These are phyloP conservation scores for Coregonus clupeaformis DNA, from an alignment of 2,113 vertebrate genomes.

Conservation along the genomic window DNA sequence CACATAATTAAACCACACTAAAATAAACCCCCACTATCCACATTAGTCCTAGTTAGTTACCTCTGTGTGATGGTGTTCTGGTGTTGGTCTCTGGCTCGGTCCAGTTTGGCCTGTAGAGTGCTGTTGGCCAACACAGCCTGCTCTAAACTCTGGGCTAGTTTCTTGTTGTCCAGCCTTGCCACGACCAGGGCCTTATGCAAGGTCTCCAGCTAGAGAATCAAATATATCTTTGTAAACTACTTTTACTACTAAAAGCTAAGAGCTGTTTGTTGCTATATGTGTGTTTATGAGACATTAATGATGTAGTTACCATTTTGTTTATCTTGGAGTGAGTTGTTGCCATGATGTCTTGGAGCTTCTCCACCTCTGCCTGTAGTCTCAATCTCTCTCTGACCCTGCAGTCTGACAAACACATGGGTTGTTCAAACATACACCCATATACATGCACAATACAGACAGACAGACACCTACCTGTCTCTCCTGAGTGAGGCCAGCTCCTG, in stretches of 20 bases:
- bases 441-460: constrained; percentile 8
- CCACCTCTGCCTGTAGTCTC: constrained; percentile 68
- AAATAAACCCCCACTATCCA: background rate
- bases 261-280: background rate
- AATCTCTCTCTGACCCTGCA: constrained; percentile 58
- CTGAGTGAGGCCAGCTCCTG: constrained; percentile 63
- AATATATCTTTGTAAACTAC: background rate
- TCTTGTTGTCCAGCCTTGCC: constrained; percentile 65
- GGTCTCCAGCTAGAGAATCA: constrained; percentile 55
- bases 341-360: constrained; percentile 62
- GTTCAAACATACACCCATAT: constrained; percentile 6
- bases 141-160: constrained; percentile 62
- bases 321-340: constrained; percentile 40
- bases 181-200: constrained; percentile 63
- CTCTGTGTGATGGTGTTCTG: constrained; percentile 54
- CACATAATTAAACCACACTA: background rate
- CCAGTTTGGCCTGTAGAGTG: constrained; percentile 58
- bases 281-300: background rate
- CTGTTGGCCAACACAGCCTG: constrained; percentile 61
- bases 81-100: constrained; percentile 48
- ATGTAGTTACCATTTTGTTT: constrained; percentile 16
- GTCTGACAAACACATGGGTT: constrained; percentile 37
- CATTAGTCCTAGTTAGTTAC: constrained; percentile 40
- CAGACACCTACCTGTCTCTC: constrained; percentile 55
- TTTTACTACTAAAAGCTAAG: background rate